These are phyloP conservation scores for Enteromius treurensis DNA, from an alignment of 2,797 vertebrate species.

Conservation along the genomic window DNA sequence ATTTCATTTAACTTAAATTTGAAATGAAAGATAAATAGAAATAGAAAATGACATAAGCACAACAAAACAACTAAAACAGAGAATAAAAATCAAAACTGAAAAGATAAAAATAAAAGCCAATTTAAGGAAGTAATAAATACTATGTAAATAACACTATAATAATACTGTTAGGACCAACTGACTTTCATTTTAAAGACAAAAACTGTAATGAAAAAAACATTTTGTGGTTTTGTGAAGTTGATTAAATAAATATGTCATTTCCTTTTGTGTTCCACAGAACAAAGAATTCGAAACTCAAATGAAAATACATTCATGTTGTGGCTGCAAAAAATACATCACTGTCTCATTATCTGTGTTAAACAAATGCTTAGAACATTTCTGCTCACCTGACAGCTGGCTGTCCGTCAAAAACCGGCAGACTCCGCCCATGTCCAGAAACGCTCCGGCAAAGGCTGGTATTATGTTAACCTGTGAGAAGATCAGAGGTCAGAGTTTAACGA, in stretches of 20 bases:
- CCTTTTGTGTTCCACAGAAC: not conserved
- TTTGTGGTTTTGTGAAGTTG: not conserved
- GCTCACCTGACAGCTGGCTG: constrained; percentile 82
- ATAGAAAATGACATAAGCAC: not conserved
- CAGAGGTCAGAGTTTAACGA: constrained; percentile 26
- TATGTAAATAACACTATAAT: not conserved
- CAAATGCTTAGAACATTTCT: not conserved
- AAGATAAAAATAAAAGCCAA: not conserved
- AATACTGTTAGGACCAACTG: not conserved
- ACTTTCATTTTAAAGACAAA: not conserved
- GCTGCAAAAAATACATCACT: not conserved
- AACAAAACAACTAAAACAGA: not conserved
- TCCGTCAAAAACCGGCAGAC: constrained; percentile 77
- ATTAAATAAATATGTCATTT: not conserved
- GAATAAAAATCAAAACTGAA: not conserved
- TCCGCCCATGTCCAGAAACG: constrained; percentile 85
- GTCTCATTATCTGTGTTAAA: not conserved
- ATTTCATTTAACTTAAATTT: not conserved
- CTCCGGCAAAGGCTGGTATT: constrained; percentile 80
- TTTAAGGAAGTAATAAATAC: not conserved
- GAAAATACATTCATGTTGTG: not conserved
- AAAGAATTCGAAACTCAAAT: not conserved
- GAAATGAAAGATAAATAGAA: not conserved
- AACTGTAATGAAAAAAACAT: too few species aligned
- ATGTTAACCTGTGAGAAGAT: constrained; percentile 82